Conservation (phyloP, 2,113 vertebrate species). For the Orientallactaga bullata region DNA sequence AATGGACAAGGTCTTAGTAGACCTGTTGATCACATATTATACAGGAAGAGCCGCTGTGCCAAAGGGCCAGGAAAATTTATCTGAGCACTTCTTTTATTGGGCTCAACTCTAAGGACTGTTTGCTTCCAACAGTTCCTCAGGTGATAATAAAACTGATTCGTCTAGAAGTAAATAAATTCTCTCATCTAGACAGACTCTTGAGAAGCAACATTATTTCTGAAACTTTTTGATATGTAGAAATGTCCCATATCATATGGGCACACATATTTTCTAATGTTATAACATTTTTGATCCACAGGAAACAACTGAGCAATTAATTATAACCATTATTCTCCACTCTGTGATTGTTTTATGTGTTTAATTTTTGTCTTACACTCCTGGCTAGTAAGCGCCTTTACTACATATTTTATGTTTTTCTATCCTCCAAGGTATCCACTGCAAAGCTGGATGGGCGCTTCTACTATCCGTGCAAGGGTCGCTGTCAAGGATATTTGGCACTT, state of each 20-base stretch:
- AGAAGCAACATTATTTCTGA: constrained; percentile 29
- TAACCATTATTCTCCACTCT: constrained; percentile 23
- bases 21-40: constrained; percentile 6
- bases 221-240: constrained; percentile 61
- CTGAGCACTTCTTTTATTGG: constrained; percentile 45
- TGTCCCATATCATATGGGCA: neutral
- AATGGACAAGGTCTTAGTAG: neutral
- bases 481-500: constrained; percentile 48
- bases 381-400: constrained; percentile 64
- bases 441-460: neutral
- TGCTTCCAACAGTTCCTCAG: constrained; percentile 52
- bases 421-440: constrained; percentile 57
- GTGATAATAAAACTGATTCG: constrained; percentile 71
- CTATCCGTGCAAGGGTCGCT: neutral
- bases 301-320: constrained; percentile 62
- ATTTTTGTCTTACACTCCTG: constrained; percentile 77
- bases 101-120: constrained; percentile 48
- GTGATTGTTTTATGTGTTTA: constrained; percentile 80
- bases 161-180: constrained; percentile 65
- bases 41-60: neutral
- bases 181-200: constrained; percentile 32
- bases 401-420: constrained; percentile 54
- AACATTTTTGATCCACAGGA: neutral
- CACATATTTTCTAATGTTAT: constrained; percentile 27
- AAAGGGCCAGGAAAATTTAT: constrained; percentile 56